These are phyloP conservation scores for Xestia xanthographa DNA, from an alignment of 2,888 invertebrate species.

Conservation along the genomic window DNA sequence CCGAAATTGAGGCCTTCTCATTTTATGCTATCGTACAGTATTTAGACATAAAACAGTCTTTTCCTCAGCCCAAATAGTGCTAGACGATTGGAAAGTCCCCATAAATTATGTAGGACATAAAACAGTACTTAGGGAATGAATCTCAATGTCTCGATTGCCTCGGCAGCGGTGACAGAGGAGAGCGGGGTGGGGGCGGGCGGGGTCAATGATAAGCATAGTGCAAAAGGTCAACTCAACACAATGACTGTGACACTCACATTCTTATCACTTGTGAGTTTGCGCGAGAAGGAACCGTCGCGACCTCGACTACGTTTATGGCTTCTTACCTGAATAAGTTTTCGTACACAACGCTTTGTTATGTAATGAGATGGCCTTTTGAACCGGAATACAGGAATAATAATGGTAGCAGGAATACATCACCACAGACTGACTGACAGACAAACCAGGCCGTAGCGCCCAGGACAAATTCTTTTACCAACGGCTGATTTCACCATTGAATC, in stretches of 20 bases:
- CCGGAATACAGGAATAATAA: not conserved
- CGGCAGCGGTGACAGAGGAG: constrained; percentile 20
- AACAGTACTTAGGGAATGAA: constrained; percentile 59
- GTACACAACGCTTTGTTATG: constrained; percentile 9
- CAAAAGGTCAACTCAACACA: constrained; percentile 32
- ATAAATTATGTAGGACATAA: constrained; percentile 59
- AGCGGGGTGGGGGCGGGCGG: not conserved
- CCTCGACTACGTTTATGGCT: not conserved
- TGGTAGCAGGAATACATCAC: not conserved
- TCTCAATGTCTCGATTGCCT: constrained; percentile 54
- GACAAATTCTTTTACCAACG: not conserved
- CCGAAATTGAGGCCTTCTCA: not conserved
- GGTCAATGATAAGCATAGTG: not conserved
- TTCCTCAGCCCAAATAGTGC: constrained; percentile 32
- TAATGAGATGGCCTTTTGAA: not conserved
- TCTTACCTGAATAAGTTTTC: not conserved
- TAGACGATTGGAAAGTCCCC: constrained; percentile 40
- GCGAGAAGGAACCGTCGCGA: not conserved
- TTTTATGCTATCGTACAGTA: not conserved
- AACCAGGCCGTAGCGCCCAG: too few species aligned
- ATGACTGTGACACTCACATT: not conserved
- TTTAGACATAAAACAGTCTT: constrained; percentile 28
- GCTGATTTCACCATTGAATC: not conserved
- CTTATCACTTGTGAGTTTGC: not conserved
- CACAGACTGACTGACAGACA: not conserved